phyloP scores from a whole-genome alignment of 2,113 vertebrate genomes.

The Larimichthys polyactis region DNA sequence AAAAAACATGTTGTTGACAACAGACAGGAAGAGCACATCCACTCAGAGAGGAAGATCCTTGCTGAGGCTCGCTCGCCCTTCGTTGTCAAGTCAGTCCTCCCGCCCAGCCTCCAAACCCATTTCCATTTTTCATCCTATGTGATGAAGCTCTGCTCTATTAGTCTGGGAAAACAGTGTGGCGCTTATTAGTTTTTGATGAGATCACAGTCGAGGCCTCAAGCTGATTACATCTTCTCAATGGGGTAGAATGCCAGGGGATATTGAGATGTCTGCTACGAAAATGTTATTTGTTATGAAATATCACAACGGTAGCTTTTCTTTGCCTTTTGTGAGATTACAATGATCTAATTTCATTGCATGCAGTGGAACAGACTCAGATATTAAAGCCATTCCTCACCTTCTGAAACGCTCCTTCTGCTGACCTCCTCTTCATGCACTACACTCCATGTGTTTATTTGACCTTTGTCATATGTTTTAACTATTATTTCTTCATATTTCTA shows the following conservation, averaged over 20 bases:
- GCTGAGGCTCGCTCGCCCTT: constrained; percentile 81
- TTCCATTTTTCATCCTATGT: constrained; percentile 20
- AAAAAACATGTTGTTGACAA: constrained; percentile 86
- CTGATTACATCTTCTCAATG: constrained; percentile 30
- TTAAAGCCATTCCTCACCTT: constrained; percentile 63
- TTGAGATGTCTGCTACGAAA: constrained; percentile 26
- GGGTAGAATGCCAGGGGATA: constrained; percentile 14
- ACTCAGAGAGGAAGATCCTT: constrained; percentile 85
- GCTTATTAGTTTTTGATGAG: constrained; percentile 67
- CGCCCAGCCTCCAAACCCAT: neutral
- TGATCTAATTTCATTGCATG: constrained; percentile 36
- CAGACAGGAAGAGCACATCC: constrained; percentile 86
- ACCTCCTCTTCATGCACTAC: neutral
- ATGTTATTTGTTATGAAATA: constrained; percentile 52
- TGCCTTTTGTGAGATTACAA: constrained; percentile 27
- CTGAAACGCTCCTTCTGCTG: neutral
- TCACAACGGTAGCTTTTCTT: constrained; percentile 31
- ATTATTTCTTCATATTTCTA: constrained; percentile 7
- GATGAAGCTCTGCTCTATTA: constrained; percentile 43
- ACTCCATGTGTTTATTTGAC: neutral
- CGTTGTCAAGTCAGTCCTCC: constrained; percentile 77
- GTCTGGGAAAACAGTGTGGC: constrained; percentile 17
- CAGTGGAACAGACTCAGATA: constrained; percentile 35
- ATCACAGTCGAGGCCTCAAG: constrained; percentile 38
- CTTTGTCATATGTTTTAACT: neutral